Conservation (phyloP, 1,140 invertebrate genomes). For the Pissodes strobi region DNA sequence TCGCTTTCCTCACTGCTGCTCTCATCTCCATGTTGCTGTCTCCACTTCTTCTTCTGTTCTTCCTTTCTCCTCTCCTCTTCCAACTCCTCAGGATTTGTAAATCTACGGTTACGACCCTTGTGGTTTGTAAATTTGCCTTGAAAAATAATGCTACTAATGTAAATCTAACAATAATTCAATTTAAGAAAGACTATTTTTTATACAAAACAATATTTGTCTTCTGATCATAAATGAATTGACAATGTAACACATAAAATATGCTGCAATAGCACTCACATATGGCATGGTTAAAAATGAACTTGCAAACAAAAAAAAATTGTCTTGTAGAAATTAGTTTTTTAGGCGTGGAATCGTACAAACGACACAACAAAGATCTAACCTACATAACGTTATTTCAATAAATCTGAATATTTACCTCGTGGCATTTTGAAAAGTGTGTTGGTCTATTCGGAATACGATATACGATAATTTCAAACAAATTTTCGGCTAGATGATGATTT, state of each 20-base stretch:
- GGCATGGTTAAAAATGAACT: neutral
- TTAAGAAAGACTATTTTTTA: neutral
- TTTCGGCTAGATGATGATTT: neutral
- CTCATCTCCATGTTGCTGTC: constrained; percentile 59
- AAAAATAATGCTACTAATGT: constrained; percentile 3
- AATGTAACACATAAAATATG: too few relatives aligned
- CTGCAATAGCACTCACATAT: neutral
- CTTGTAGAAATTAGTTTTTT: neutral
- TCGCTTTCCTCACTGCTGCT: constrained; percentile 46
- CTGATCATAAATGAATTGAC: too few relatives aligned
- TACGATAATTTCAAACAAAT: too few relatives aligned
- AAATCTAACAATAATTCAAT: neutral
- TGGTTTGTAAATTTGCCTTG: constrained; percentile 86
- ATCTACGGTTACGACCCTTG: constrained; percentile 89
- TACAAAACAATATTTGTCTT: neutral
- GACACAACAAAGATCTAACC: constrained; percentile 2
- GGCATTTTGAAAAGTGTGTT: neutral
- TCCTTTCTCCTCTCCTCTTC: constrained; percentile 83
- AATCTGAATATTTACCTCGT: neutral
- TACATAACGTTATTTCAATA: neutral
- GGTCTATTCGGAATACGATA: neutral
- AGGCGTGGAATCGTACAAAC: neutral
- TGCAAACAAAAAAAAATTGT: neutral
- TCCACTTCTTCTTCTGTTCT: constrained; percentile 70
- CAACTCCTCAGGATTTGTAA: constrained; percentile 91